These are phyloP conservation scores for Drosophila pseudoananassae DNA, from an alignment of 1,140 invertebrate genomes.

Conservation along the genomic window DNA sequence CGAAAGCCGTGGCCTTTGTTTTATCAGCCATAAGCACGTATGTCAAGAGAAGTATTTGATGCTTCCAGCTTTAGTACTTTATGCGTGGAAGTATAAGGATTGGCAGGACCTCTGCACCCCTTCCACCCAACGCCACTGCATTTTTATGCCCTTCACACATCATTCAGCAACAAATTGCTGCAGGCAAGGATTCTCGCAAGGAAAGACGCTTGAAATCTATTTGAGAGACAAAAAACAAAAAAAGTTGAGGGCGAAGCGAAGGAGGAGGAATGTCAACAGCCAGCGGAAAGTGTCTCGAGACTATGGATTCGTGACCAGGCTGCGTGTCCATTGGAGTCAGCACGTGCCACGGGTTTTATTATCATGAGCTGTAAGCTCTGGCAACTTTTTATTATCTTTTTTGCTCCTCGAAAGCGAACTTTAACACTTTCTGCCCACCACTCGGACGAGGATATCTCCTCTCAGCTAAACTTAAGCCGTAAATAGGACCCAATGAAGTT, in stretches of 20 bases:
- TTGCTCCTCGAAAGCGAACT: conserved; percentile 42
- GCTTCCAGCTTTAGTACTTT: conserved; percentile 49
- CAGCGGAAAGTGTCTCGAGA: conserved; percentile 49
- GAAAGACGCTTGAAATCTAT: conserved; percentile 66
- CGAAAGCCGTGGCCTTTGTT: conserved; percentile 25
- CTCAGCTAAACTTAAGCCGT: conserved; percentile 50
- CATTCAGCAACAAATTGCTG: conserved; percentile 80
- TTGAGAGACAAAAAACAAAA: conserved; percentile 59
- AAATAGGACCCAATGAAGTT: conserved; percentile 79
- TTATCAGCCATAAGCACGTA: conserved; percentile 67
- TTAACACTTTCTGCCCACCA: conserved; percentile 67
- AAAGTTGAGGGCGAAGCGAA: conserved; percentile 2
- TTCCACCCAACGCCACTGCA: conserved; percentile 31
- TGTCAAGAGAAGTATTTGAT: conserved; percentile 49
- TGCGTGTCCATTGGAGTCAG: conserved; percentile 74
- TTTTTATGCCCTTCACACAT: conserved; percentile 80
- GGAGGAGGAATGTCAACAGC: conserved; percentile 70
- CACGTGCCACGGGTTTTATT: conserved; percentile 78
- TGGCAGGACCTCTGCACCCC: conserved; percentile 12
- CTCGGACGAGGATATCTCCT: conserved; percentile 10
- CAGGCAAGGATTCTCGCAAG: conserved; percentile 64
- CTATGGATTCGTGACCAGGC: conserved; percentile 68
- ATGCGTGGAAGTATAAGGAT: not conserved
- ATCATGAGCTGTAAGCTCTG: conserved; percentile 66
- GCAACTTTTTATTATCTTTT: conserved; percentile 80